A percentile compares a stretch with the other conserved stretches of the same genome.
Evolutionary conservation across 2,113 vertebrate genomes (phyloP).

Genomic region (Phyllostomus hastatus): DNA sequence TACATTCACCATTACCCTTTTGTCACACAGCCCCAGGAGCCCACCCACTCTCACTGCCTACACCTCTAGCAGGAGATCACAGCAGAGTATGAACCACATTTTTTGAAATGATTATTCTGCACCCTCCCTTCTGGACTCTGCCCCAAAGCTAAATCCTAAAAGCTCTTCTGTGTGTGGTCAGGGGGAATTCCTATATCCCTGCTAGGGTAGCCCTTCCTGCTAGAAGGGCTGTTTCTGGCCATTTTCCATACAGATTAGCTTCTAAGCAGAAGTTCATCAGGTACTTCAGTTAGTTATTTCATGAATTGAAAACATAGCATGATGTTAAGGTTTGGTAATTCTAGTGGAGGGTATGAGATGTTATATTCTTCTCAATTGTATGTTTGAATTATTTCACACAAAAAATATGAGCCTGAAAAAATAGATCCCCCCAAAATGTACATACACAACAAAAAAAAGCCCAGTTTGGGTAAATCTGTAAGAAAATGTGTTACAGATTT

Average conservation of each 20-base stretch:
- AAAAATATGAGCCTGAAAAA: neutral
- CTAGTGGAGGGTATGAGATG: neutral
- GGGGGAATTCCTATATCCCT: neutral
- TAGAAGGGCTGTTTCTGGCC: neutral
- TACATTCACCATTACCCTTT: neutral
- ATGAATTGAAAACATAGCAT: neutral
- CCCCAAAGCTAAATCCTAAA: neutral
- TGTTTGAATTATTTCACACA: neutral
- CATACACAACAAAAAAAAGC: neutral
- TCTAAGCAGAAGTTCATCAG: neutral
- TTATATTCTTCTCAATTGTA: neutral
- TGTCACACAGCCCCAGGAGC: neutral
- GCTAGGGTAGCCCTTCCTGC: neutral
- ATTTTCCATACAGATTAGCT: neutral
- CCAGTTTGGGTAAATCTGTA: neutral
- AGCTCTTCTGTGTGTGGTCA: neutral
- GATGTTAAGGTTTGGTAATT: conserved; percentile 12
- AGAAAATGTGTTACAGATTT: conserved; percentile 25
- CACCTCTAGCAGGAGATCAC: neutral
- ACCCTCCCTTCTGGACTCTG: neutral
- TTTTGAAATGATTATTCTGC: neutral
- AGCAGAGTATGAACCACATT: neutral
- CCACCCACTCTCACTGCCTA: neutral
- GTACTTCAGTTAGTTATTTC: neutral
- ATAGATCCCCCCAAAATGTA: neutral